A percentile compares a stretch with the other conserved stretches of the same genome.
phyloP scores from a whole-genome alignment of 2,113 vertebrate species.

The Tursiops truncatus region DNA sequence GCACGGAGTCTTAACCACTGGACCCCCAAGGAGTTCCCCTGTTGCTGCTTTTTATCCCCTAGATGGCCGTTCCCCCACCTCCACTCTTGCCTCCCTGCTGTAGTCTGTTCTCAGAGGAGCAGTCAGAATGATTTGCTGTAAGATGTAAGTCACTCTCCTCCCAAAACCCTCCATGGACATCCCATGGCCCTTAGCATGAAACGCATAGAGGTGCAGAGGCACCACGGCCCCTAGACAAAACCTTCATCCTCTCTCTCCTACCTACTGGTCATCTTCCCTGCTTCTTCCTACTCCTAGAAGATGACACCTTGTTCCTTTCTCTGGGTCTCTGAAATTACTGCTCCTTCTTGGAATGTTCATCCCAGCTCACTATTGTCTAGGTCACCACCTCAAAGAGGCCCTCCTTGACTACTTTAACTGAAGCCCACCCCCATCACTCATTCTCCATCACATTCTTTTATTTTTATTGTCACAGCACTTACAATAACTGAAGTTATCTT shows the following conservation, averaged over 20 bases:
- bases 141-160: background rate
- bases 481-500: background rate
- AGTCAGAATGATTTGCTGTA: background rate
- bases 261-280: background rate
- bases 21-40: background rate
- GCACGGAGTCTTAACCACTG: too few relatives aligned
- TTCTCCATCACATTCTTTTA: background rate
- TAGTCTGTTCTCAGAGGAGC: background rate
- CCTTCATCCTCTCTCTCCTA: background rate
- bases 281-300: background rate
- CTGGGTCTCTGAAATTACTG: background rate
- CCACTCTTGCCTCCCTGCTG: background rate
- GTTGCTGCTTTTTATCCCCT: background rate
- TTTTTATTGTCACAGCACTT: background rate
- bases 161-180: background rate
- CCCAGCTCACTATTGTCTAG: background rate
- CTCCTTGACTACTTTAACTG: background rate
- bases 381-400: background rate
- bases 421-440: background rate
- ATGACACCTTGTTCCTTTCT: background rate
- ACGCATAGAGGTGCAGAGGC: background rate
- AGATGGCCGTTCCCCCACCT: background rate
- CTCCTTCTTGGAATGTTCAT: background rate
- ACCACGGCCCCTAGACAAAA: fast-evolving
- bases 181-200: background rate